A percentile compares a stretch with the other conserved stretches of the same genome.
These are phyloP conservation scores for Electrona antarctica DNA, from an alignment of 2,113 vertebrate genomes.

Conservation along the genomic window DNA sequence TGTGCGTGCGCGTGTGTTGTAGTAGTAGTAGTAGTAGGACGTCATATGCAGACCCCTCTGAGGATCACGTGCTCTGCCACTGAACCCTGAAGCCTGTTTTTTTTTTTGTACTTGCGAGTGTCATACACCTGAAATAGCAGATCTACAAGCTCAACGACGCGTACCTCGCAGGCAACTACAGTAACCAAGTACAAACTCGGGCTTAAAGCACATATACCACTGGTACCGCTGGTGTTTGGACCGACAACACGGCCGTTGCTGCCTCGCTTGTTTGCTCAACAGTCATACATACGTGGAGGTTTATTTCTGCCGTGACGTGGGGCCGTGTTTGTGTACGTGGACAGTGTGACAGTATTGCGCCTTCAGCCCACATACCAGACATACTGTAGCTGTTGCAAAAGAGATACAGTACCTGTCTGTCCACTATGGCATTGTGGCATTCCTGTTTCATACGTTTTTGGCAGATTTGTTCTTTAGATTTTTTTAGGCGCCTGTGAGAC, in stretches of 20 bases:
- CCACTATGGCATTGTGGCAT: background rate
- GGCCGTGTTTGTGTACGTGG: conserved; percentile 16
- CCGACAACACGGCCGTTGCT: conserved; percentile 55
- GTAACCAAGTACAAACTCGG: too few species aligned
- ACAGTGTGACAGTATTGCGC: conserved; percentile 4
- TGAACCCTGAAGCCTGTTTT: conserved; percentile 6
- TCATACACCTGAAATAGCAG: too few species aligned
- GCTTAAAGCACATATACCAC: conserved; percentile 45
- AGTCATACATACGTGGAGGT: conserved; percentile 35
- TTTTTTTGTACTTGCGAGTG: too few species aligned
- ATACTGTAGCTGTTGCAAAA: background rate
- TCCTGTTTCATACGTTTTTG: background rate
- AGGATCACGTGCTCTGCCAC: conserved; percentile 59
- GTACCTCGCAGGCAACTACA: too few species aligned
- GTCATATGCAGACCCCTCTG: conserved; percentile 30
- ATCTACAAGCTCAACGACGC: too few species aligned
- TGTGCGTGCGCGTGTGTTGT: background rate
- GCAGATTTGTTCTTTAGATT: background rate
- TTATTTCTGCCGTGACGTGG: background rate
- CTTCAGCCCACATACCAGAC: background rate
- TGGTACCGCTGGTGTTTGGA: conserved; percentile 57
- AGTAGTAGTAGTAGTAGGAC: too few species aligned
- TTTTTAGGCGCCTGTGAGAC: background rate
- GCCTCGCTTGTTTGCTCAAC: conserved; percentile 62
- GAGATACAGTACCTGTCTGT: background rate